Evolutionary conservation across 2,113 vertebrate species (phyloP).

Genomic region (Sus scrofa): DNA sequence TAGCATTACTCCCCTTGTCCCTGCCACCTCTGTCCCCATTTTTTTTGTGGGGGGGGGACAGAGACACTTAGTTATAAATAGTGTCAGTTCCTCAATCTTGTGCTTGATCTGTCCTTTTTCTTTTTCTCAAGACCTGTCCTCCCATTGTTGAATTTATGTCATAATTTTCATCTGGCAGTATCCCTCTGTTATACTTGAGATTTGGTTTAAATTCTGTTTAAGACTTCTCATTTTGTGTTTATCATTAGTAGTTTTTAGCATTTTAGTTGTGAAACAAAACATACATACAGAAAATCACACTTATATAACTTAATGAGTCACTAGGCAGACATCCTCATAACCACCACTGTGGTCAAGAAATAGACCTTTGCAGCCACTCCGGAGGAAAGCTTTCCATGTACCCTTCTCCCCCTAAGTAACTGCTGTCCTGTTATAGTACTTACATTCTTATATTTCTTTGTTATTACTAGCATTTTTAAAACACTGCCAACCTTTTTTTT

Average conservation of each 20-base stretch:
- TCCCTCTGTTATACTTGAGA: not conserved
- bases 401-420: not conserved
- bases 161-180: not conserved
- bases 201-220: constrained; percentile 34
- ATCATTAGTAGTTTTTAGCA: not conserved
- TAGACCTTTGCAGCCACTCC: not conserved
- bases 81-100: not conserved
- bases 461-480: not conserved
- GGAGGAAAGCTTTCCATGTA: not conserved
- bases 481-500: not conserved
- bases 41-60: not conserved
- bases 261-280: constrained; percentile 19
- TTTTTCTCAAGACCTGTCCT: not conserved
- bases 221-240: constrained; percentile 4
- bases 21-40: not conserved
- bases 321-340: not conserved
- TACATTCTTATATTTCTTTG: not conserved
- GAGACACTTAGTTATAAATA: not conserved
- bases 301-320: not conserved
- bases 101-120: not conserved
- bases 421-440: not conserved
- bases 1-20: not conserved
- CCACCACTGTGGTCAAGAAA: not conserved
- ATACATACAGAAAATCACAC: not conserved
- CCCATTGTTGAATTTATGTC: not conserved